Evolutionary conservation across 2,888 invertebrate species (phyloP), one percentile per base, ranked within the genome.

Genomic region (Caradrina kadenii): DNA sequence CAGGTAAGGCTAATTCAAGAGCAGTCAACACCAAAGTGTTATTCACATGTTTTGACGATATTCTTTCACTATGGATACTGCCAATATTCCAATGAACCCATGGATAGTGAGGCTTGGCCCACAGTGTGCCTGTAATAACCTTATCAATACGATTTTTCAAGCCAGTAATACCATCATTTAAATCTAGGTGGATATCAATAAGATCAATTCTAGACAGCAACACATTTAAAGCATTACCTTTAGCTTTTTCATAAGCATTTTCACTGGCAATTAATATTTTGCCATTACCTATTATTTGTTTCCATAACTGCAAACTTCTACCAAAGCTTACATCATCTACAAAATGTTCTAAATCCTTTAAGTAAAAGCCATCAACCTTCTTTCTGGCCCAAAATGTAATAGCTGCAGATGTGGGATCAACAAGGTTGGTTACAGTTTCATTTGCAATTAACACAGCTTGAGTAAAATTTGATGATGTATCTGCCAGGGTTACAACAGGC

Each of bases 291-390:
- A 98, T 89, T 13, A 97, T 93, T 75, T 95, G 93, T 88, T 97
- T 98, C 98, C 98, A 98, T 65, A 96, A 91, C 69, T 96, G 96
- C 22, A 98, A 88, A 50, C 96, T 96, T 60, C 93, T 92, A 0
- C 94, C 91, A 82, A 98, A 97, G 84, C 96, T 93, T 0, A 93
- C 89, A 83, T 97, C 97, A 52, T 96, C 93, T 5, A 96, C 94
- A 86, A 97, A 97, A 72, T 97, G 92, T 86, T 98, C 97, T 26
- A 98, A 91, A 13, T 98, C 98, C 90, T 98, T 98, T 10, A 99
- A 93, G 89, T 98, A 98, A 91, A 99, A 98, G 0, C 99, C 99
- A 92, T 99, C 98, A 4, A 99, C 97, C 10, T 98, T 98, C 76
- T 97, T 93, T 31, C 97, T 87, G n/a, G 91, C 88, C 93, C 94